A percentile compares a stretch with the other conserved stretches of the same genome.
Conservation (phyloP, 53 echinoderm and acorn worm genomes). For the Astropecten irregularis region DNA sequence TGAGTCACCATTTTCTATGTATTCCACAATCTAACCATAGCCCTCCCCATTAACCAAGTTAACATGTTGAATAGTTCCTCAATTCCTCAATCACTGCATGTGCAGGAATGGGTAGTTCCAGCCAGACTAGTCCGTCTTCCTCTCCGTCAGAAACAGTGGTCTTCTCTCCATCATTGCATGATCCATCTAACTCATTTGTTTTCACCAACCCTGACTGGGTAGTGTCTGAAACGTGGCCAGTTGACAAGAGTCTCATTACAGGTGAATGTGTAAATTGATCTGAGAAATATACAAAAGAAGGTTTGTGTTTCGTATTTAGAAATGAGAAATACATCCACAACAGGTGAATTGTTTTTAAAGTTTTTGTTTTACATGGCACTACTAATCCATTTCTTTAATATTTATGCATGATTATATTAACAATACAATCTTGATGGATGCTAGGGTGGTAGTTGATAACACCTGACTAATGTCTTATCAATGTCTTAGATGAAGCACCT, state of each 20-base stretch:
- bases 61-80: constrained; percentile 6
- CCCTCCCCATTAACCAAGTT: constrained; percentile 38
- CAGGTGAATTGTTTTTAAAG: too few species aligned
- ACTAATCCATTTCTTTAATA: constrained; percentile 9
- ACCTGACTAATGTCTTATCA: too few species aligned
- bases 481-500: constrained; percentile 83
- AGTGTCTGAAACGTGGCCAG: constrained; percentile 28
- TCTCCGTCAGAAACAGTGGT: constrained; percentile 1
- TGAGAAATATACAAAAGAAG: not conserved
- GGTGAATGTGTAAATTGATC: constrained; percentile 13
- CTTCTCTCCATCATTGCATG: constrained; percentile 49
- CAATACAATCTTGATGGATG: too few species aligned
- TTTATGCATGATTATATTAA: constrained; percentile 24
- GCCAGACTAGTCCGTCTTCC: not conserved
- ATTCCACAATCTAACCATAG: not conserved
- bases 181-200: constrained; percentile 39
- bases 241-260: constrained; percentile 15
- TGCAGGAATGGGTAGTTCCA: not conserved
- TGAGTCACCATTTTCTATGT: constrained; percentile 4
- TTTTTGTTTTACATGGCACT: too few species aligned
- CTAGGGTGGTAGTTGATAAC: too few species aligned
- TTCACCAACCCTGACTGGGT: constrained; percentile 42
- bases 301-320: not conserved
- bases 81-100: constrained; percentile 22
- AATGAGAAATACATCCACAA: too few species aligned